phyloP scores from a whole-genome alignment of 2,888 invertebrate species.

The Archaeoteleia sp. region DNA sequence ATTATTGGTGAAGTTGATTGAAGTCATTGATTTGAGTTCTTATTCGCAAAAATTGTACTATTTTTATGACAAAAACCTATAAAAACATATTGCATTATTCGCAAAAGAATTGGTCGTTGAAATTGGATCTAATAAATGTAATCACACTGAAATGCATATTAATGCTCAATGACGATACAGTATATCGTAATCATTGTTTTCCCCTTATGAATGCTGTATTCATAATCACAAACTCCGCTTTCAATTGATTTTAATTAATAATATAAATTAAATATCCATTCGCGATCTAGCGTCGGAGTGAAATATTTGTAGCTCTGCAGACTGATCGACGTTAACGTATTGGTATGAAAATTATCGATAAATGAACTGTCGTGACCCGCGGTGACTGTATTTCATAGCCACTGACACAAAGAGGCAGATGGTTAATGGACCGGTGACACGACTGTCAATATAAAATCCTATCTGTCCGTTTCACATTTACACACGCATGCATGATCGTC shows the following conservation, averaged over 20 bases:
- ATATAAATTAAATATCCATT: not conserved
- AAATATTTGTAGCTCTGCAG: slow-evolving; percentile 16
- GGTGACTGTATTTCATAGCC: slow-evolving; percentile 36
- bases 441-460: slow-evolving; percentile 52
- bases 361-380: slow-evolving; percentile 46
- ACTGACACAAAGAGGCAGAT: slow-evolving; percentile 47
- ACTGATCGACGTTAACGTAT: slow-evolving; percentile 39
- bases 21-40: too few species aligned
- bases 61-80: too few species aligned
- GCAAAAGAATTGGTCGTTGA: too few species aligned
- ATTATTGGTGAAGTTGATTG: too few species aligned
- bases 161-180: too few species aligned
- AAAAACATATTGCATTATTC: too few species aligned
- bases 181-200: too few species aligned
- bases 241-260: slow-evolving; percentile 3
- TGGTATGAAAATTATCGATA: slow-evolving; percentile 35
- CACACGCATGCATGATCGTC: slow-evolving; percentile 39
- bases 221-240: too few species aligned
- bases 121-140: too few species aligned
- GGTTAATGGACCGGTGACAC: slow-evolving; percentile 50
- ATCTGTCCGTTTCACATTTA: slow-evolving; percentile 43
- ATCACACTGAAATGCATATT: too few species aligned
- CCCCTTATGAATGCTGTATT: too few species aligned
- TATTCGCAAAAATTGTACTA: too few species aligned
- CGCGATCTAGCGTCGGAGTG: not conserved